These are phyloP conservation scores for Plectus sambesii DNA, from an alignment of 1,140 invertebrate genomes.

Conservation along the genomic window DNA sequence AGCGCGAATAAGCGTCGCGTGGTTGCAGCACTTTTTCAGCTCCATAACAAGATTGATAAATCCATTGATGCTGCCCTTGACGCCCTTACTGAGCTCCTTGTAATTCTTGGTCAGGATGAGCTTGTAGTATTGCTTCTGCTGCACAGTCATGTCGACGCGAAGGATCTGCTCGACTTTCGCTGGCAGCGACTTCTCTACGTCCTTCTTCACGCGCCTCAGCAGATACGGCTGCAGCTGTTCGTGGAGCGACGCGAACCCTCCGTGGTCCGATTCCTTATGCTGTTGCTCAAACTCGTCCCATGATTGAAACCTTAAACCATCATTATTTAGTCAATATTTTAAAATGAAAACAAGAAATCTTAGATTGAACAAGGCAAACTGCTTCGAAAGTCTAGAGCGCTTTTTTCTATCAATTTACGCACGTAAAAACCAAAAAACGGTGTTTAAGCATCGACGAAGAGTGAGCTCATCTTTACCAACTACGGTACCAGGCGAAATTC, in stretches of 20 bases:
- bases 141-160: constrained; percentile 86
- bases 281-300: constrained; percentile 89
- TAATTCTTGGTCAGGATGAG: constrained; percentile 97
- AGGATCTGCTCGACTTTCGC: constrained; percentile 97
- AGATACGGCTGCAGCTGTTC: constrained; percentile 91
- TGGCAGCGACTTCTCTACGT: constrained; percentile 95
- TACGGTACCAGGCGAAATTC: too few relatives aligned
- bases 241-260: constrained; percentile 71
- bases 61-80: constrained; percentile 76
- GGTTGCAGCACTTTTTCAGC: constrained; percentile 98
- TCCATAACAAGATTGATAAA: constrained; percentile 98
- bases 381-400: too few relatives aligned
- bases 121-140: constrained; percentile 98
- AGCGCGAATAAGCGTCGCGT: constrained; percentile 66
- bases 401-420: too few relatives aligned
- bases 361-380: too few relatives aligned
- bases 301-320: constrained; percentile 61
- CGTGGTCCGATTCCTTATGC: constrained; percentile 70
- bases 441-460: too few relatives aligned
- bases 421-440: too few relatives aligned
- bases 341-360: too few relatives aligned
- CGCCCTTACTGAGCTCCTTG: constrained; percentile 79
- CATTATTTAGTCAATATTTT: too few relatives aligned
- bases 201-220: constrained; percentile 86
- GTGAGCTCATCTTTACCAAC: too few relatives aligned